These are phyloP conservation scores for Salvator merianae DNA, from an alignment of 2,113 vertebrate genomes.

Conservation along the genomic window DNA sequence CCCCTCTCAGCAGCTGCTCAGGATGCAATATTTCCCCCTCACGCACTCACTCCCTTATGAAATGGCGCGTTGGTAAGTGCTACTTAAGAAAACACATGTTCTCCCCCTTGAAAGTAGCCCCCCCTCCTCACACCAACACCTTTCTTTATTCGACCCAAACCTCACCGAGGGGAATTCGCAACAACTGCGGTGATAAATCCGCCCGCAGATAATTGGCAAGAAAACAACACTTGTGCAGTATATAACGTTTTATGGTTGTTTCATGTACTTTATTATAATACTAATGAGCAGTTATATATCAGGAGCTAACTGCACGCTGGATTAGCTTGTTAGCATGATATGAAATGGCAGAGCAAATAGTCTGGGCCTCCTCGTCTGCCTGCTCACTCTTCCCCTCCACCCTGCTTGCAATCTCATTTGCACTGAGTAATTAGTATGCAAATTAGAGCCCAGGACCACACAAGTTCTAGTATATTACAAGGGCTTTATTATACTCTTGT, in stretches of 20 bases:
- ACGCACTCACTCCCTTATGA: conserved; percentile 70
- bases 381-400: conserved; percentile 74
- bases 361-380: conserved; percentile 76
- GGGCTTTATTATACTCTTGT: conserved; percentile 96
- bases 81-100: conserved; percentile 86
- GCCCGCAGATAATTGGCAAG: conserved; percentile 93
- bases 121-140: conserved; percentile 77
- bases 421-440: conserved; percentile 99
- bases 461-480: conserved; percentile 99
- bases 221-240: conserved; percentile 98
- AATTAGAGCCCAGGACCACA: conserved; percentile 97
- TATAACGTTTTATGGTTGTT: conserved; percentile 98
- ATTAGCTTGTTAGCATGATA: conserved; percentile 96
- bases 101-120: conserved; percentile 85
- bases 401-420: conserved; percentile 85
- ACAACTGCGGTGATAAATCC: conserved; percentile 92
- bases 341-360: conserved; percentile 87
- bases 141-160: conserved; percentile 87
- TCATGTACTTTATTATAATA: conserved; percentile 98
- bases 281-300: conserved; percentile 96
- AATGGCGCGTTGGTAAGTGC: conserved; percentile 81
- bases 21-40: conserved; percentile 66
- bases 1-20: conserved; percentile 59
- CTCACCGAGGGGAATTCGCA: conserved; percentile 88
- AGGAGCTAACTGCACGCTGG: conserved; percentile 85